Conservation (phyloP, 2,797 vertebrate species). For the Columba guinea region DNA sequence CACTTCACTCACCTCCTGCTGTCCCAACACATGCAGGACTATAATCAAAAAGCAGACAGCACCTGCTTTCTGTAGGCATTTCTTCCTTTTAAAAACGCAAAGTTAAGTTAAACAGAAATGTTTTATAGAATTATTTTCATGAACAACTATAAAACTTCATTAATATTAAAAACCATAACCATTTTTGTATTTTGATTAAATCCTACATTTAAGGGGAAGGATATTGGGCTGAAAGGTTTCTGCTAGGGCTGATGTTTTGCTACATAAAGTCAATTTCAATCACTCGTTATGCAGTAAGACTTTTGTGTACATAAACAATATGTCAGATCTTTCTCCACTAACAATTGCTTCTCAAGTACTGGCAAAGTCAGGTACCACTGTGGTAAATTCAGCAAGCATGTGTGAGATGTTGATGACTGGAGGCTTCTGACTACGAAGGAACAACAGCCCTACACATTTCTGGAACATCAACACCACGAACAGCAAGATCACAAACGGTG, state of each 20-base stretch:
- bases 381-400: background rate
- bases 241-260: background rate
- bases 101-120: background rate
- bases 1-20: background rate
- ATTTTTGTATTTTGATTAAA: background rate
- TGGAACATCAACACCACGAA: background rate
- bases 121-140: background rate
- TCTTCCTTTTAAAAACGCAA: background rate
- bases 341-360: background rate
- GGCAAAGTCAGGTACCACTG: background rate
- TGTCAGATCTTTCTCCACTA: background rate
- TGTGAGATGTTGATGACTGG: background rate
- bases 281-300: background rate
- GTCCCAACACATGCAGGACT: background rate
- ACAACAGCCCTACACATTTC: background rate
- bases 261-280: background rate
- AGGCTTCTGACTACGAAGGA: background rate
- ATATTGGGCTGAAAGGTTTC: background rate
- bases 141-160: background rate
- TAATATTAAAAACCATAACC: background rate
- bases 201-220: background rate
- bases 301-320: background rate
- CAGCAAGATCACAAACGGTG: background rate
- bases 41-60: background rate
- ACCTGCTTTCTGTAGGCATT: background rate